These are phyloP conservation scores for Atta texana DNA, from an alignment of 1,140 invertebrate genomes.

Conservation along the genomic window DNA sequence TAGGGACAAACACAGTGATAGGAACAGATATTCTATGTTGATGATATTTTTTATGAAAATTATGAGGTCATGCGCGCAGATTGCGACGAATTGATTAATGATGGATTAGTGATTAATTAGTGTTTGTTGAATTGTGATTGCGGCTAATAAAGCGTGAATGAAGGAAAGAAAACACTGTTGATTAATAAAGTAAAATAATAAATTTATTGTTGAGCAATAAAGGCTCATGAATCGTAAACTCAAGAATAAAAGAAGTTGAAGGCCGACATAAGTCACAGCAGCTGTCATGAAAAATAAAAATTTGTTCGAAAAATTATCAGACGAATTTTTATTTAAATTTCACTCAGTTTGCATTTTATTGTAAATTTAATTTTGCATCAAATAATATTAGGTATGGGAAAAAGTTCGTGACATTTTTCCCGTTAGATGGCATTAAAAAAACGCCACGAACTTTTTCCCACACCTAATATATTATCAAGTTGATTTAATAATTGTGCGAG, in stretches of 20 bases:
- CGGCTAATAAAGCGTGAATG: not conserved
- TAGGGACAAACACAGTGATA: too few species aligned
- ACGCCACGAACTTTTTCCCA: too few species aligned
- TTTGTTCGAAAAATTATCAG: not conserved
- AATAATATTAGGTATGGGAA: too few species aligned
- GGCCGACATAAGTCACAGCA: not conserved
- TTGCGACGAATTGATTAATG: conserved; percentile 18
- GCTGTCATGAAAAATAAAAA: not conserved
- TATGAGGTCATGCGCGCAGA: not conserved
- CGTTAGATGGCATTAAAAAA: too few species aligned
- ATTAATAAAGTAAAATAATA: not conserved
- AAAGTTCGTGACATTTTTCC: too few species aligned
- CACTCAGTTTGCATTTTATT: not conserved
- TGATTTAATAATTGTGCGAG: not conserved
- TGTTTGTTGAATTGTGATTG: not conserved
- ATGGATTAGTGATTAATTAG: not conserved
- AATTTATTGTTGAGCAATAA: not conserved
- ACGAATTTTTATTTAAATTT: not conserved
- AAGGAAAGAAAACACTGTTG: not conserved
- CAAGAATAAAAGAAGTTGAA: conserved; percentile 12
- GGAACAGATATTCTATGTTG: not conserved
- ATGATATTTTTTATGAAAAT: not conserved
- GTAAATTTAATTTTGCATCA: not conserved
- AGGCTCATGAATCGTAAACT: not conserved
- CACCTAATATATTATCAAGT: not conserved